Base-by-base conservation (phyloP, 2,888 invertebrate species). In the Atrina japonica region DNA sequence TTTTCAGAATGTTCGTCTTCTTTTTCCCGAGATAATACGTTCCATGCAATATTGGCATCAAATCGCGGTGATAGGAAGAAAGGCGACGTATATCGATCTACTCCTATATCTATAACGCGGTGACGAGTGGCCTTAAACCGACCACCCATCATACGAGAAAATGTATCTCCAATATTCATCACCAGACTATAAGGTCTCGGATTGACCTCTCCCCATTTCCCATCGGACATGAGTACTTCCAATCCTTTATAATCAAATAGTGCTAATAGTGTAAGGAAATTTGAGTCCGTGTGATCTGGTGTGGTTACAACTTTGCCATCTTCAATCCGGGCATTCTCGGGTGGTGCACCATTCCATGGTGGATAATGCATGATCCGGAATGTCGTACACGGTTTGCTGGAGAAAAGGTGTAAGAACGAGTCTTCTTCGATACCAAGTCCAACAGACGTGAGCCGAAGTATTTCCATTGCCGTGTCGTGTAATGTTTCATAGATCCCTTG, bases 101-200 rank as follows among this genome's bases (percentile, higher is more conserved):
- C 68, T 1, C 79, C 78, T n/a, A 80, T 80, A 45, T 84, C 84
- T 7, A 84, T 59, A 3, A 84, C 84, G 6, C 84, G 75, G 43
- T 84, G 84, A 41, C 73, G 71, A 0, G 84, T 83, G 14, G 84
- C 82, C 66, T 82, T 81, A 60, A 83, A 78, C 7, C 79, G 68
- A 6, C 81, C 82, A 7, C 77, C 80, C 70, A 81, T 82, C 77
- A 83, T 79, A 30, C 76, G 65, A 1, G 82, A 80, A 43, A 84
- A 76, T 18, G 82, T 76, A 60, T 82, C 84, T 3, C 83, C 84
- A 18, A 84, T 82, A 65, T 84, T 84, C 81, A 84, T 82, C 18
- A 84, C 80, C 18, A 83, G 78, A 47, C 82, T 79, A 16, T 75
- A 55, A 0, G 76, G 78, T 6, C 82, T 70, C 2, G 78, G 77